A percentile compares a stretch with the other conserved stretches of the same genome.
phyloP scores from a whole-genome alignment of 2,797 vertebrate genomes.

The Acrossocheilus wenchowensis region DNA sequence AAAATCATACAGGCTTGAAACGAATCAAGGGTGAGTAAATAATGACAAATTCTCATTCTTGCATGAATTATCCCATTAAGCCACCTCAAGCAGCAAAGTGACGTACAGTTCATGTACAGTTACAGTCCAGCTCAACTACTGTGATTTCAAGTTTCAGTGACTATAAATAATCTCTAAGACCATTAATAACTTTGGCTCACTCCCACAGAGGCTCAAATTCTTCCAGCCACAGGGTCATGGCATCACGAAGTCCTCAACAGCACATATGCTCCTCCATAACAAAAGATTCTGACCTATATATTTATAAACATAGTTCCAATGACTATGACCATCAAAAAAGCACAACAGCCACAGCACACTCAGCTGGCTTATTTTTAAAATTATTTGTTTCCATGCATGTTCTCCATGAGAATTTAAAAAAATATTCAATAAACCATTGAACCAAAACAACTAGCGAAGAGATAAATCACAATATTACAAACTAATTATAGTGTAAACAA shows the following conservation, averaged over 20 bases:
- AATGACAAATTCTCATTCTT: neutral
- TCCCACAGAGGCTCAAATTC: constrained; percentile 71
- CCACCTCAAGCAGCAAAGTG: constrained; percentile 55
- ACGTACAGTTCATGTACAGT: constrained; percentile 67
- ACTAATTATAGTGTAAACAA: neutral
- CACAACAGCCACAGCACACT: neutral
- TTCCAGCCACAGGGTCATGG: constrained; percentile 67
- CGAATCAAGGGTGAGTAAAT: neutral
- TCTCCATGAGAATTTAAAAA: neutral
- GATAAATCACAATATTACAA: neutral
- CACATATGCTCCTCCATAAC: constrained; percentile 61
- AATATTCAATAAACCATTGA: neutral
- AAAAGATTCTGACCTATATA: constrained; percentile 45
- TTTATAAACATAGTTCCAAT: constrained; percentile 6
- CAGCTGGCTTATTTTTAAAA: neutral
- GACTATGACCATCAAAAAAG: neutral
- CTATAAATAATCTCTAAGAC: constrained; percentile 73
- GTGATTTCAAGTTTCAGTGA: constrained; percentile 57
- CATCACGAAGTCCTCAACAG: constrained; percentile 40
- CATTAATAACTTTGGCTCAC: constrained; percentile 75
- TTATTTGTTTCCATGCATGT: neutral
- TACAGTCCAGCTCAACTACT: constrained; percentile 45
- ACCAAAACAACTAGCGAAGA: neutral
- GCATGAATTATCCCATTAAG: neutral
- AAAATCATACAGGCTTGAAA: neutral